Conservation (phyloP, 1,140 invertebrate species). For the Lasioglossum baleicum region DNA sequence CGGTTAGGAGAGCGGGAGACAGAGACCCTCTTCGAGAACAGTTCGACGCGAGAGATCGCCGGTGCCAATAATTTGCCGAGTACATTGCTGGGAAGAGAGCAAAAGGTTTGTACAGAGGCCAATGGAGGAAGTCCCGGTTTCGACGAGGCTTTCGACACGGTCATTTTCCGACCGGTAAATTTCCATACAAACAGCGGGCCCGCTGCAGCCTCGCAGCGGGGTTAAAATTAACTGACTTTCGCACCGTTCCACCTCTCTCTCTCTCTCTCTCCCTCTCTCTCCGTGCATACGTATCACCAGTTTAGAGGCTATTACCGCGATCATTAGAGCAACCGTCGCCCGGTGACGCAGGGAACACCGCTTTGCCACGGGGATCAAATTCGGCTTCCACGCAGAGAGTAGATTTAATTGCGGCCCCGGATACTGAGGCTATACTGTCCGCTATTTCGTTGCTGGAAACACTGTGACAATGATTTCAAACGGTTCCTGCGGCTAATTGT, state of each 20-base stretch:
- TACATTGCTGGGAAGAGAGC: conserved; percentile 48
- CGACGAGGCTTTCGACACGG: conserved; percentile 67
- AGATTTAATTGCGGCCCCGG: not conserved
- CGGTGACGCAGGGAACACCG: not conserved
- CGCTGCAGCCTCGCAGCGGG: conserved; percentile 38
- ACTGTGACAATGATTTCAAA: too few species aligned
- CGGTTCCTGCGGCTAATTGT: too few species aligned
- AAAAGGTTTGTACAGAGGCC: conserved; percentile 3
- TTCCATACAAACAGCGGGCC: conserved; percentile 69
- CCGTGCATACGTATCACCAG: conserved; percentile 39
- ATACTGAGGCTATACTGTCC: not conserved
- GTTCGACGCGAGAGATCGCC: conserved; percentile 32
- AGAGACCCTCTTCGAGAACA: not conserved
- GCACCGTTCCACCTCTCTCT: conserved; percentile 10
- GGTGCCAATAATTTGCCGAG: conserved; percentile 61
- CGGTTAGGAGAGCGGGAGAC: too few species aligned
- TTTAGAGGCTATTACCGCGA: conserved; percentile 39
- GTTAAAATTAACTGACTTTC: conserved; percentile 58
- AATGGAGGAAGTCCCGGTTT: conserved; percentile 56
- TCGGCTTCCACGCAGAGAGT: not conserved
- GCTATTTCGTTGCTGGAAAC: too few species aligned
- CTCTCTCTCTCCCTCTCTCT: not conserved
- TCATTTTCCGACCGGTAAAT: conserved; percentile 75
- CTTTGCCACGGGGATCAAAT: not conserved
- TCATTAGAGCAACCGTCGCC: conserved; percentile 40